These are phyloP conservation scores for Drosophila yakuba DNA, from an alignment of 1,140 invertebrate genomes.

Conservation along the genomic window DNA sequence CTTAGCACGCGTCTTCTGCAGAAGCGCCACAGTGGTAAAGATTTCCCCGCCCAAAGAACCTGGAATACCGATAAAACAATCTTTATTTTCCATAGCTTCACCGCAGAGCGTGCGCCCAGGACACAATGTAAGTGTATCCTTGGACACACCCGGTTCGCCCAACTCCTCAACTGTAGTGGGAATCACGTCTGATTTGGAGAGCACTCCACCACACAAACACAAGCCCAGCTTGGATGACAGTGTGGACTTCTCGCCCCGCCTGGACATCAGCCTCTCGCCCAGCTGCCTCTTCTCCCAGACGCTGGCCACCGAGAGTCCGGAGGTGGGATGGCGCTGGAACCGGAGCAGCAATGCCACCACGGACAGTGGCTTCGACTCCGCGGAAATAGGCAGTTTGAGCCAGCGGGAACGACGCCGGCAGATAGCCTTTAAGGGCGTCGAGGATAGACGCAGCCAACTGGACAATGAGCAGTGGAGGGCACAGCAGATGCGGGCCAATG, in stretches of 20 bases:
- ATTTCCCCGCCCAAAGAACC: background rate
- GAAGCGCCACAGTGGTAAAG: constrained; percentile 73
- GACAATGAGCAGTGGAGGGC: constrained; percentile 65
- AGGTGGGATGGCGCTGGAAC: constrained; percentile 78
- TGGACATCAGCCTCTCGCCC: constrained; percentile 69
- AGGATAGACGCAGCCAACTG: constrained; percentile 56
- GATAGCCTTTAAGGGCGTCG: constrained; percentile 48
- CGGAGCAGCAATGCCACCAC: constrained; percentile 56
- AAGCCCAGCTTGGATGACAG: constrained; percentile 71
- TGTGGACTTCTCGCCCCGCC: constrained; percentile 66
- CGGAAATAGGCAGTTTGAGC: constrained; percentile 39
- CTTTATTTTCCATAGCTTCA: constrained; percentile 49
- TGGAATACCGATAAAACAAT: background rate
- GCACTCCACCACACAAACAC: constrained; percentile 69
- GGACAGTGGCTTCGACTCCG: constrained; percentile 74
- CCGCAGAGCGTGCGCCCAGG: constrained; percentile 59
- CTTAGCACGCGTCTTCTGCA: constrained; percentile 63
- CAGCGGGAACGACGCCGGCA: constrained; percentile 52
- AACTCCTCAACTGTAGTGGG: constrained; percentile 22
- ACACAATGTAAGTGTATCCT: constrained; percentile 24
- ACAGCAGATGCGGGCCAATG: constrained; percentile 62
- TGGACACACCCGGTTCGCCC: constrained; percentile 20
- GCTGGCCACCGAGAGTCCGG: constrained; percentile 69
- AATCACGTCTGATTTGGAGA: constrained; percentile 39
- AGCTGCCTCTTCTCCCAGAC: constrained; percentile 73